These are phyloP conservation scores for Caenorhabditis virilis DNA, from an alignment of 2,888 invertebrate genomes.

Conservation along the genomic window DNA sequence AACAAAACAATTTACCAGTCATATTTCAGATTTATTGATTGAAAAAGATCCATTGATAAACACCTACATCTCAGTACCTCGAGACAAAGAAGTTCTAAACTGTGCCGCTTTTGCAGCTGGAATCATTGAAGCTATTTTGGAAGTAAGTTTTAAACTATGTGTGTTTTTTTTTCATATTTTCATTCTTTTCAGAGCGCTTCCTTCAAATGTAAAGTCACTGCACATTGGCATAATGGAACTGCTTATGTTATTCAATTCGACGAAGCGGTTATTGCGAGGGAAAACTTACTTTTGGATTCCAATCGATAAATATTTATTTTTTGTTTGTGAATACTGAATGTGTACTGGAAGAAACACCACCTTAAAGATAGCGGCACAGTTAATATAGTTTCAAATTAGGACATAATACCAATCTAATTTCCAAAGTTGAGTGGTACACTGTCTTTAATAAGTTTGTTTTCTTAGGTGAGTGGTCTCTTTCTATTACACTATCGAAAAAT, in stretches of 20 bases:
- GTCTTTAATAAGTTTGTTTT: too few relatives aligned
- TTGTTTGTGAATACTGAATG: too few relatives aligned
- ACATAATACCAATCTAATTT: too few relatives aligned
- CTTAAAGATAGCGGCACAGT: too few relatives aligned
- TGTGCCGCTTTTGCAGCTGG: constrained; percentile 98
- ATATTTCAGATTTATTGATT: constrained; percentile 85
- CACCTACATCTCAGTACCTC: constrained; percentile 93
- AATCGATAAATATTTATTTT: constrained; percentile 24
- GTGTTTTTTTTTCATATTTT: neutral
- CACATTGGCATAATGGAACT: constrained; percentile 97
- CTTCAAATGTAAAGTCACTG: constrained; percentile 88
- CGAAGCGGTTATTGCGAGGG: constrained; percentile 64
- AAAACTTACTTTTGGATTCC: constrained; percentile 44
- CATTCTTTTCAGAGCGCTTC: constrained; percentile 75
- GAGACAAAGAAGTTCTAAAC: constrained; percentile 92
- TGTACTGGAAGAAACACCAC: too few relatives aligned
- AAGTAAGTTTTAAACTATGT: constrained; percentile 39
- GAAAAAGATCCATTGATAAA: constrained; percentile 97
- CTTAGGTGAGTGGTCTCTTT: too few relatives aligned
- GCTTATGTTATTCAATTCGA: constrained; percentile 85
- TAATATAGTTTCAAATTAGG: too few relatives aligned
- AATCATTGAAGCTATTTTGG: constrained; percentile 90
- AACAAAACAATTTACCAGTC: neutral
- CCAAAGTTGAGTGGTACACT: too few relatives aligned
- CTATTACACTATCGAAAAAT: too few relatives aligned